A percentile compares a stretch with the other conserved stretches of the same genome.
phyloP scores from a whole-genome alignment of 2,113 vertebrate species.

The Galbula dea region DNA sequence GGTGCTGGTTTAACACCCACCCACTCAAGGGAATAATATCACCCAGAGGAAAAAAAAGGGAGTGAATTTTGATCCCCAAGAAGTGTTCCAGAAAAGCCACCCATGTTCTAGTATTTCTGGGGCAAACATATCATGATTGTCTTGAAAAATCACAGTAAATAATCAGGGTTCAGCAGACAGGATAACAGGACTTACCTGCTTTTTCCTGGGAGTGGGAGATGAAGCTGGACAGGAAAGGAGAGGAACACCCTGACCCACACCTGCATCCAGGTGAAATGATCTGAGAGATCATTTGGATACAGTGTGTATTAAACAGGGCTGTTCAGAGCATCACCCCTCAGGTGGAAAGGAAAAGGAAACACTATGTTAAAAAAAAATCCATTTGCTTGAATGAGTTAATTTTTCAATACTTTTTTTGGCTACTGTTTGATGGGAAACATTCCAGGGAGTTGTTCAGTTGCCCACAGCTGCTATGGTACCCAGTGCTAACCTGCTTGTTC shows the following conservation, averaged over 20 bases:
- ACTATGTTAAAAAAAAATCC: rapidly evolving
- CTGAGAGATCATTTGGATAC: background rate
- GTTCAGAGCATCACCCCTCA: background rate
- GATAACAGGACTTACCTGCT: conserved; percentile 52
- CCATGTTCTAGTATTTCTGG: background rate
- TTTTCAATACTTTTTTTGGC: background rate
- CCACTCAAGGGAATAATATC: background rate
- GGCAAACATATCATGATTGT: background rate
- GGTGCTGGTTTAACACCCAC: conserved; percentile 11
- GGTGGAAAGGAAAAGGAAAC: background rate
- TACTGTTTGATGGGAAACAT: background rate
- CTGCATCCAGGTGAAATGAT: background rate
- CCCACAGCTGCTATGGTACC: background rate
- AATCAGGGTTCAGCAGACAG: conserved; percentile 7
- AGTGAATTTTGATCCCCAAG: background rate
- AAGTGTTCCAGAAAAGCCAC: background rate
- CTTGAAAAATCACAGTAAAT: background rate
- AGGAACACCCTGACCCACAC: background rate
- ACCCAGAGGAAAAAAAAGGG: background rate
- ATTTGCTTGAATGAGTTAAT: background rate
- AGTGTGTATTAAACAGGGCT: background rate
- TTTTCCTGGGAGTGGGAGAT: background rate
- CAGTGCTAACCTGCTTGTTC: background rate
- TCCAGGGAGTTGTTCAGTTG: background rate
- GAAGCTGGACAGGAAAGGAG: conserved; percentile 13